Base-by-base conservation (phyloP, 2,888 invertebrate genomes). In the Teleogryllus oceanicus region DNA sequence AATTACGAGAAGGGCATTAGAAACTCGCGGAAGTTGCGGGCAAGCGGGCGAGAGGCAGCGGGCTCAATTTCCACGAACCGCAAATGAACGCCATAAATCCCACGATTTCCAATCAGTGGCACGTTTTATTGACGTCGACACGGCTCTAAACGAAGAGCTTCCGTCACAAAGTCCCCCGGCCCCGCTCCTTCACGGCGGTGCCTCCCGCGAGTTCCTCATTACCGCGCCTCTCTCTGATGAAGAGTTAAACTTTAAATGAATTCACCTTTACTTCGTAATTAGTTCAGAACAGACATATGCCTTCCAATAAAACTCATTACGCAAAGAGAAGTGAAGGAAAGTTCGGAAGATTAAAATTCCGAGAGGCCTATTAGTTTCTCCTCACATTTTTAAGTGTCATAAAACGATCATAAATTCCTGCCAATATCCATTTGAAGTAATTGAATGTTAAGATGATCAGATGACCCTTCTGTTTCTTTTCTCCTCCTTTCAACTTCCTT, bases 51-150 rank as follows among this genome's bases (percentile, higher is more conserved):
- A 13, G 62, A 62, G 62, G 62, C n/a, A 62, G 62, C 62, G n/a
- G n/a, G 62, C 62, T 62, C 62, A 62, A 62, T 62, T 62, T 62
- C 62, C 62, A 62, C 16, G 62, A 62, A 62, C 62, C 62, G 62
- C 62, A 62, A 62, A 62, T 62, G 62, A 62, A 62, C 62, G 62
- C 62, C 62, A 62, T 62, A 62, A 62, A 62, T 62, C 62, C 62
- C 62, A 62, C 62, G 62, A 62, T 62, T 62, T 62, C 62, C 62
- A 62, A 62, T 62, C 62, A 62, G 62, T 18, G n/a, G 62, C 62
- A 18, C 62, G 62, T 62, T 62, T 62, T 62, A 62, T 62, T 62
- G 62, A 62, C 62, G 62, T 62, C 62, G 62, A 62, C 62, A 62
- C 62, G 62, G 62, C 62, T 13, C 62, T 62, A 62, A 62, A 62